phyloP scores from a whole-genome alignment of 1,140 invertebrate genomes.

The Lasaia peninsularis region DNA sequence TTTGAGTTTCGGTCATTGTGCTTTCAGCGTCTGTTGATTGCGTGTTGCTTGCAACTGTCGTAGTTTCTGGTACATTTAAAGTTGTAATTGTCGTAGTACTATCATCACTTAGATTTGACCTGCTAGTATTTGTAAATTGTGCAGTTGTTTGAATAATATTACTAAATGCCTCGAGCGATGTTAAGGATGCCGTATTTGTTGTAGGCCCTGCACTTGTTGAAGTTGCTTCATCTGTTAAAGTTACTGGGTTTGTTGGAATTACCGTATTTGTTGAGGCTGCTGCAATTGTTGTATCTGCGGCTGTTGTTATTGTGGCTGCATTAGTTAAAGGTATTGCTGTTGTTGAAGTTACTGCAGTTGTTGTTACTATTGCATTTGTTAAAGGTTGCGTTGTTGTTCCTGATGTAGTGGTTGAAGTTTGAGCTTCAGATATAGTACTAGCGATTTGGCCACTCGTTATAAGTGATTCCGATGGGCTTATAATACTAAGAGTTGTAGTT shows the following conservation, averaged over 20 bases:
- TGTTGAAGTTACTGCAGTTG: conserved; percentile 11
- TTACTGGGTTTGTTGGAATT: too few relatives aligned
- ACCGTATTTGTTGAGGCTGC: conserved; percentile 15
- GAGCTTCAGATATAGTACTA: not conserved
- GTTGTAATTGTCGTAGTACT: conserved; percentile 24
- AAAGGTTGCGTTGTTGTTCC: conserved; percentile 17
- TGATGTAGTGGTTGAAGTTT: not conserved
- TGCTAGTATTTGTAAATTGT: not conserved
- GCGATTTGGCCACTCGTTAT: not conserved
- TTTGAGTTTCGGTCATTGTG: not conserved
- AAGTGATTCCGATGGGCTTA: conserved; percentile 6
- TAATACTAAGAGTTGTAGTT: conserved; percentile 23
- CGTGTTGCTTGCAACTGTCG: not conserved
- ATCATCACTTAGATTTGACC: not conserved
- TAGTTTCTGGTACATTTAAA: conserved; percentile 8
- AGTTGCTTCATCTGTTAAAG: conserved; percentile 11
- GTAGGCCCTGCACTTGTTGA: conserved; percentile 2
- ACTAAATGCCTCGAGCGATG: conserved; percentile 22
- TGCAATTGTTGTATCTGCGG: not conserved
- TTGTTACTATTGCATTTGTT: conserved; percentile 12
- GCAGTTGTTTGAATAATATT: conserved; percentile 19
- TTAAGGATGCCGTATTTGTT: conserved; percentile 14
- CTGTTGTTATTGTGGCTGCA: conserved; percentile 22
- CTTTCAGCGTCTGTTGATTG: not conserved
- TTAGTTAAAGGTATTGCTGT: conserved; percentile 16